Evolutionary conservation across 2,113 vertebrate genomes (phyloP).

Genomic region (Hymenochirus boettgeri): DNA sequence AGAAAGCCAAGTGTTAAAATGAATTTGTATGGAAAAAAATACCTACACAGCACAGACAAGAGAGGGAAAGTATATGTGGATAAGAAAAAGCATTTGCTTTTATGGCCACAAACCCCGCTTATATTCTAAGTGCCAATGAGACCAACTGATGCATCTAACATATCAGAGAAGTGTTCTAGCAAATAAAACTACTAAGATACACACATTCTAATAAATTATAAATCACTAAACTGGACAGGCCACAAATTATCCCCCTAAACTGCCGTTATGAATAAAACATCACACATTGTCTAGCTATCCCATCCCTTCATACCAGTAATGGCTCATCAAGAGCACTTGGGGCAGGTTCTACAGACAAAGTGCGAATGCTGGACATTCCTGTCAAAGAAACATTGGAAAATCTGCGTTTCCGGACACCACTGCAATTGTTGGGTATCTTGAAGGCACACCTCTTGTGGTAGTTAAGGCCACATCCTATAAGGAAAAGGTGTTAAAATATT

Average conservation of each 20-base stretch:
- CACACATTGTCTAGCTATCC: no score
- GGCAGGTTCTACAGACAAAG: slow-evolving; percentile 77
- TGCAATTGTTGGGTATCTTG: slow-evolving; percentile 98
- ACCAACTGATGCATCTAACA: no score
- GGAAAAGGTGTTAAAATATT: no score
- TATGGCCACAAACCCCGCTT: background rate
- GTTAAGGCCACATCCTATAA: slow-evolving; percentile 88
- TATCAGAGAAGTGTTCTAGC: no score
- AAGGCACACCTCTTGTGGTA: slow-evolving; percentile 97
- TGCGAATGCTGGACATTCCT: slow-evolving; percentile 69
- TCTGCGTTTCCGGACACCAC: slow-evolving; percentile 81
- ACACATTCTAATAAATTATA: no score
- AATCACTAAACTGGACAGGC: no score
- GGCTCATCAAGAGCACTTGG: slow-evolving; percentile 67
- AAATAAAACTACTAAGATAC: no score
- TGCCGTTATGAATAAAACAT: no score
- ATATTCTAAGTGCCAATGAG: no score
- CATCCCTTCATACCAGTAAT: slow-evolving; percentile 71
- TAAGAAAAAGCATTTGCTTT: background rate
- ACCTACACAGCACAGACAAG: slow-evolving; percentile 27
- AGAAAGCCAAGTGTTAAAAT: slow-evolving; percentile 31
- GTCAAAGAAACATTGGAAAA: slow-evolving; percentile 89
- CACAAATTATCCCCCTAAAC: no score
- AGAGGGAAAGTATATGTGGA: background rate
- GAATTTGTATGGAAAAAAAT: slow-evolving; percentile 35